Evolutionary conservation across 2,113 vertebrate species (phyloP).

Genomic region (Chinchilla lanigera): DNA sequence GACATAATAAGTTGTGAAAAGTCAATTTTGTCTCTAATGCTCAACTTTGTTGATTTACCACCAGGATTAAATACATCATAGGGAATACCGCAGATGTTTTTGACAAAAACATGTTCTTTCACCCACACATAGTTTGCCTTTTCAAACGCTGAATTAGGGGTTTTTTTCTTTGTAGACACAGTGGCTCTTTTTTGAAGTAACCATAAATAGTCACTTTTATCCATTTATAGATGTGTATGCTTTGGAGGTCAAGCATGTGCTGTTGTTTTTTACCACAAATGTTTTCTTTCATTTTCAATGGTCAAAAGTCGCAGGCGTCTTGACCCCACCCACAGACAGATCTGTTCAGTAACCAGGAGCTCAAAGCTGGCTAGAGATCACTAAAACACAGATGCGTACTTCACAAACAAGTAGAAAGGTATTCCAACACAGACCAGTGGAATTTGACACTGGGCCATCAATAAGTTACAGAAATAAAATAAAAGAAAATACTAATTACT

Average conservation of each 20-base stretch:
- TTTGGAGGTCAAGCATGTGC: slow-evolving; percentile 84
- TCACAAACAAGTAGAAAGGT: slow-evolving; percentile 75
- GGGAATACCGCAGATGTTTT: slow-evolving; percentile 83
- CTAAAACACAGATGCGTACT: slow-evolving; percentile 80
- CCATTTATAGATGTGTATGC: slow-evolving; percentile 85
- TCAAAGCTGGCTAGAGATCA: slow-evolving; percentile 72
- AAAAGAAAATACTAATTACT: slow-evolving; percentile 36
- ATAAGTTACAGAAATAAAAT: slow-evolving; percentile 45
- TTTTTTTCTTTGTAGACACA: slow-evolving; percentile 85
- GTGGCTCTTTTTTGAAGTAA: slow-evolving; percentile 86
- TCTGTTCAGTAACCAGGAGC: slow-evolving; percentile 80
- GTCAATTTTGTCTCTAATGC: slow-evolving; percentile 75
- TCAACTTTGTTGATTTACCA: slow-evolving; percentile 80
- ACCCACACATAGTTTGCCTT: slow-evolving; percentile 85
- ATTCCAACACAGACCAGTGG: slow-evolving; percentile 30
- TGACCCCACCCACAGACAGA: slow-evolving; percentile 81
- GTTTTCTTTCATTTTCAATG: slow-evolving; percentile 86
- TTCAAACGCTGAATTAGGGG: slow-evolving; percentile 86
- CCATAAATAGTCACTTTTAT: slow-evolving; percentile 87
- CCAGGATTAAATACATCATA: slow-evolving; percentile 83
- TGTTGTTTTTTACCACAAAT: slow-evolving; percentile 86
- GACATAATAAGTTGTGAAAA: slow-evolving; percentile 83
- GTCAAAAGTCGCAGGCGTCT: slow-evolving; percentile 82
- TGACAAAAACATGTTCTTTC: slow-evolving; percentile 83
- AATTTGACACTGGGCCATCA: slow-evolving; percentile 54